Conservation (phyloP, 2,888 invertebrate genomes). For the Neoitamus cyanurus region DNA sequence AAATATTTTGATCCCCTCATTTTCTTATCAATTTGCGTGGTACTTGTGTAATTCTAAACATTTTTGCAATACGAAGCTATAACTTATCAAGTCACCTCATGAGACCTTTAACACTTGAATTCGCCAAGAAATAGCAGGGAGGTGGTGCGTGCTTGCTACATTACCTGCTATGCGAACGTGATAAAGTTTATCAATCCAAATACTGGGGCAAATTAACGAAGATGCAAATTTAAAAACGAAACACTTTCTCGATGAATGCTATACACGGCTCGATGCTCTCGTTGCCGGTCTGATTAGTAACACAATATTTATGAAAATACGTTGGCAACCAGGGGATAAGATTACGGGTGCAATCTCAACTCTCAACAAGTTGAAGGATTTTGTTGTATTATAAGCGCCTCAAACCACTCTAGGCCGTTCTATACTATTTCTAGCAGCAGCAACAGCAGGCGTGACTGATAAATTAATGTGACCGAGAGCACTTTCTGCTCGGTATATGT, state of each 20-base stretch:
- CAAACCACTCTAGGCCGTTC: neutral
- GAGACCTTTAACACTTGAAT: neutral
- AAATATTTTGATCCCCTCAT: conserved; percentile 11
- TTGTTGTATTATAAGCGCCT: neutral
- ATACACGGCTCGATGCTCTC: neutral
- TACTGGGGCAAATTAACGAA: neutral
- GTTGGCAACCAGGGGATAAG: neutral
- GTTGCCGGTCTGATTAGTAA: neutral
- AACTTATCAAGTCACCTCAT: conserved; percentile 20
- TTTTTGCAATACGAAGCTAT: neutral
- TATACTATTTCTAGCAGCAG: neutral
- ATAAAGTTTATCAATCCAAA: neutral
- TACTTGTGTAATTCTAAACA: neutral
- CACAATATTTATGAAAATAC: neutral
- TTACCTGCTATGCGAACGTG: neutral
- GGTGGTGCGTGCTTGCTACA: neutral
- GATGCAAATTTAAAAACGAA: neutral
- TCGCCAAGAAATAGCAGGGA: neutral
- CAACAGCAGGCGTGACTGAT: neutral
- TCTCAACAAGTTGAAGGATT: neutral
- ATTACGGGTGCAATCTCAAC: neutral
- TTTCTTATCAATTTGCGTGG: neutral
- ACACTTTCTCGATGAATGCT: neutral
- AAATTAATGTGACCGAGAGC: neutral
- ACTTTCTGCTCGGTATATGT: neutral